These are phyloP conservation scores for Syngnathus typhle DNA, from an alignment of 2,113 vertebrate species.

Conservation along the genomic window DNA sequence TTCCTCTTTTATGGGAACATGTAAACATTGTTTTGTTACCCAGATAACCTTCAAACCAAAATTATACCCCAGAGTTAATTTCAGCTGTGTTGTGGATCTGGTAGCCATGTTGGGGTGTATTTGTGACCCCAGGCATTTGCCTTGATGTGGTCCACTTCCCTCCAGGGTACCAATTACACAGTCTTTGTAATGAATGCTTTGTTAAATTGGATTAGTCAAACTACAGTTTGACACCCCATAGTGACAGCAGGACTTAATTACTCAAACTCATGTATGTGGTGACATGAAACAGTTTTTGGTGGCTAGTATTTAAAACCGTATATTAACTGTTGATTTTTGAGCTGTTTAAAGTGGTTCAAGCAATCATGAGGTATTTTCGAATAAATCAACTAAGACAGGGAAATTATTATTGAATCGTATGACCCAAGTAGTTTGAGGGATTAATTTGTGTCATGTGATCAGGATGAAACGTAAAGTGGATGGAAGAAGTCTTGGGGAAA, in stretches of 20 bases:
- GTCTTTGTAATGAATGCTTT: conserved; percentile 23
- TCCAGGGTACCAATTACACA: conserved; percentile 41
- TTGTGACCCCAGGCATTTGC: conserved; percentile 27
- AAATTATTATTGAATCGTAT: not conserved
- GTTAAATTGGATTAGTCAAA: conserved; percentile 37
- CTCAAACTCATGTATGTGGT: conserved; percentile 20
- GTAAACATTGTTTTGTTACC: not conserved
- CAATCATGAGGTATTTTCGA: not conserved
- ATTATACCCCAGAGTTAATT: not conserved
- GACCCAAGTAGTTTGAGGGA: not conserved
- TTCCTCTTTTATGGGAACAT: not conserved
- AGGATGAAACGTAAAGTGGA: conserved; percentile 29
- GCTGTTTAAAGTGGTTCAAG: conserved; percentile 2
- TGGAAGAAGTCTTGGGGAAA: conserved; percentile 35
- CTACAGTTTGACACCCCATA: conserved; percentile 28
- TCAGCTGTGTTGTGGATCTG: conserved; percentile 10
- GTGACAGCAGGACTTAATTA: conserved; percentile 36
- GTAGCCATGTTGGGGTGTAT: conserved; percentile 10
- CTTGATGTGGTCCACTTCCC: conserved; percentile 40
- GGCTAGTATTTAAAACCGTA: not conserved
- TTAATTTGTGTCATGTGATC: conserved; percentile 9
- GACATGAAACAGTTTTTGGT: conserved; percentile 22
- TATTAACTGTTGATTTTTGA: not conserved
- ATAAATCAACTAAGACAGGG: not conserved
- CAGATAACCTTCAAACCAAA: not conserved